Evolutionary conservation across 2,888 invertebrate species (phyloP), one percentile per base, ranked within the genome.

Genomic region (Habroteleia sp.): DNA sequence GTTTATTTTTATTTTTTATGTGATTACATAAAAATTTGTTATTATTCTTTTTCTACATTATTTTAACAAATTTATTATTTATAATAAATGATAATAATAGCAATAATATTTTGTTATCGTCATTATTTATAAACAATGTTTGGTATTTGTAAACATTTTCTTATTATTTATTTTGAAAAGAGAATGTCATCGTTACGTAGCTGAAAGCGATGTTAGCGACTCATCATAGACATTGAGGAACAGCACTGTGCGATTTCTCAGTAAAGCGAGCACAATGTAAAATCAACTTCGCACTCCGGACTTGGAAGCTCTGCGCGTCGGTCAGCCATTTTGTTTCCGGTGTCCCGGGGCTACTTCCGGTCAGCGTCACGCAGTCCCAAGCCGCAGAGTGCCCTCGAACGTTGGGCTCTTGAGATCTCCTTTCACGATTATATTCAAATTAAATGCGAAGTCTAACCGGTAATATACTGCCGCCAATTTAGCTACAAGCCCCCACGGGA

Each of bases 391-490:
- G 81, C 81, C 82, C 81, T 74, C 79, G 80, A 81, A 81, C 65
- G 63, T 44, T 72, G 72, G 75, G 69, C 84, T 83, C 79, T 82
- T 79, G 82, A 87, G 87, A 88, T 87, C 84, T 86, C 84, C 84
- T 83, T 83, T 78, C 83, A 77, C 85, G 88, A 88, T 88, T 87
- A 87, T 88, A 88, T 88, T 88, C 87, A 88, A 88, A 88, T 88
- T 88, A 87, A 88, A 88, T 87, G 88, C 86, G 83, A 82, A 84
- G 82, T 84, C 84, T 80, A 79, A 84, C 84, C 85, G 84, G 87
- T 87, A 87, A 88, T 88, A 88, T 88, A 88, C 87, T 84, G 85
- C 86, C 86, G 82, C 85, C 88, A 88, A 88, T 88, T 88, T 88
- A 87, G 84, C 87, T 85, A 85, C 87, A 83, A 85, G 83, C 83